phyloP scores from a whole-genome alignment of 2,113 vertebrate genomes.

The Rattus rattus region DNA sequence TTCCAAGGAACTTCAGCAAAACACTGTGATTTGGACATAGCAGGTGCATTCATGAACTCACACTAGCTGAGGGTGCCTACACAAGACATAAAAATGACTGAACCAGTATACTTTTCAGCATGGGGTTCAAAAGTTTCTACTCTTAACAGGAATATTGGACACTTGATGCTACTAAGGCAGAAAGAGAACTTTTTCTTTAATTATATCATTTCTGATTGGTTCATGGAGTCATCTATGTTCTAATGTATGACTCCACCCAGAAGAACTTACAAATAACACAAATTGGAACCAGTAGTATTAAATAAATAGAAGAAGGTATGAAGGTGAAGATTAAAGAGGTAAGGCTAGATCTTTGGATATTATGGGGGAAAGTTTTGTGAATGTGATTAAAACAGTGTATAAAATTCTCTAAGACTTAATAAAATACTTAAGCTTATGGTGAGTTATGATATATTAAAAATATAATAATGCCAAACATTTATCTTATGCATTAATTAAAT shows the following conservation, averaged over 20 bases:
- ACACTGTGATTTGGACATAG: background rate
- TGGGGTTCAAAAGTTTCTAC: background rate
- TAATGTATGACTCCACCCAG: background rate
- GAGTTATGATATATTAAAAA: background rate
- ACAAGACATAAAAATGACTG: background rate
- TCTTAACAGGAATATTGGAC: background rate
- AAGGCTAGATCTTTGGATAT: background rate
- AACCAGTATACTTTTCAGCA: background rate
- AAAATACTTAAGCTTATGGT: background rate
- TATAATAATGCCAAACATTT: background rate
- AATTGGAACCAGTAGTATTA: background rate
- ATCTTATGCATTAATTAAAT: background rate
- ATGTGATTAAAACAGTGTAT: background rate
- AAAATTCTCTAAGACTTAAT: background rate
- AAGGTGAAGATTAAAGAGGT: background rate
- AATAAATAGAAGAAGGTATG: background rate
- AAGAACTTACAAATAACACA: background rate
- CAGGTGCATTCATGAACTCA: background rate
- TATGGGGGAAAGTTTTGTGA: background rate
- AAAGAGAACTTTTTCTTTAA: background rate
- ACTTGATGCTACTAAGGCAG: background rate
- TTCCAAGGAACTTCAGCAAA: background rate
- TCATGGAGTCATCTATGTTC: background rate
- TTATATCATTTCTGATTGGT: background rate
- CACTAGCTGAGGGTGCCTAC: too few relatives aligned